Base-by-base conservation (phyloP, 2,888 invertebrate species). In the Athalia rosae region DNA sequence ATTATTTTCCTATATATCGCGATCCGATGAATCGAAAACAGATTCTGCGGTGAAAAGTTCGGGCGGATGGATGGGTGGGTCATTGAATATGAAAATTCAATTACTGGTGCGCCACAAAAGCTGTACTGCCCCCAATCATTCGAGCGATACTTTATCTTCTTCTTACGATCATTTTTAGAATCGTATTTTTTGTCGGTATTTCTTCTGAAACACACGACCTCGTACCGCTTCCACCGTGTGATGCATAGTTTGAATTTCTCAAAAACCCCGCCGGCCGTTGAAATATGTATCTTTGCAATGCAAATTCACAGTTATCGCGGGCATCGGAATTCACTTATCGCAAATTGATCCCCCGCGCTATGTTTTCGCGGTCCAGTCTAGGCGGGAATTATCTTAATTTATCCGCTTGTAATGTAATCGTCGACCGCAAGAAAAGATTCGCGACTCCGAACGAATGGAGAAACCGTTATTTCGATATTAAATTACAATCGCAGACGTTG, bases 31-130 rank as follows among this genome's bases (percentile, higher is more conserved):
- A 74, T 62, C 56, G 74, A 58, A 66, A 67, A 69, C 13, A 62
- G 63, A 69, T 61, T 15, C 53, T n/a, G 58, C 66, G 48, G 77
- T 71, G 62, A 66, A 67, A 76, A 28, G 82, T 82, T 82, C 80
- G 79, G 79, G 77, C 77, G 77, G 53, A 53, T 53, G 53, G n/a
- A 77, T 80, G 77, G 53, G 53, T 53, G 53, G n/a, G 77, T 80
- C 80, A 81, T 84, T 80, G 81, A 83, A 83, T 82, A 79, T 80
- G 82, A 82, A 80, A 81, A 80, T 73, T 67, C 80, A 78, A 80
- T 81, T 80, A 80, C 74, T 74, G 43, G 66, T 28, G 13, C 47
- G n/a, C 4, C 41, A 53, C n/a, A 53, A 8, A n/a, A n/a, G n/a
- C 53, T 53, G 28, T 28, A 53, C 9, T 53, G n/a, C 53, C 53